Evolutionary conservation across 2,888 invertebrate species (phyloP).

Genomic region (Acleris cristana): DNA sequence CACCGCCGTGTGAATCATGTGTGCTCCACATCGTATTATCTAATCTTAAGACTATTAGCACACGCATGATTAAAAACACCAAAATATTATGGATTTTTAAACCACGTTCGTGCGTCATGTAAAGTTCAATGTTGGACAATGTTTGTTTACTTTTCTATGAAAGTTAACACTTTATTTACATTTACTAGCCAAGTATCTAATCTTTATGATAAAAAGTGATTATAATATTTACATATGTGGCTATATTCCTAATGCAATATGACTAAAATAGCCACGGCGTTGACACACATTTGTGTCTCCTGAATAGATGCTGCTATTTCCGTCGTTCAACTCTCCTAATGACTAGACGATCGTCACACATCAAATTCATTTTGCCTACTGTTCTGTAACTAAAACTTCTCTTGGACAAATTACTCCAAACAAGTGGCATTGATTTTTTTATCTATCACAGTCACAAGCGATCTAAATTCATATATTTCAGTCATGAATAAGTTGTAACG

Average conservation of each 20-base stretch:
- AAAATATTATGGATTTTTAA: too few species aligned
- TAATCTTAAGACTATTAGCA: constrained; percentile 33
- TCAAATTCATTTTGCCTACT: constrained; percentile 58
- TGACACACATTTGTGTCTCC: constrained; percentile 75
- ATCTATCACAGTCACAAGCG: constrained; percentile 15
- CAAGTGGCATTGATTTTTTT: constrained; percentile 10
- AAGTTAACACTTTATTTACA: background rate
- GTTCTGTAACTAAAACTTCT: constrained; percentile 54
- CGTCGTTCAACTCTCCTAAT: constrained; percentile 68
- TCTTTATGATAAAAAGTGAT: constrained; percentile 6
- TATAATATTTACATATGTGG: constrained; percentile 19
- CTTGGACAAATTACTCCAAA: constrained; percentile 16
- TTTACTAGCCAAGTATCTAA: background rate
- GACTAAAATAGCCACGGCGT: constrained; percentile 67
- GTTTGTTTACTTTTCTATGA: too few species aligned
- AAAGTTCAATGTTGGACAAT: too few species aligned
- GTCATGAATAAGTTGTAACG: constrained; percentile 18
- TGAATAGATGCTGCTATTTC: constrained; percentile 74
- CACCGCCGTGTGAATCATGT: constrained; percentile 52
- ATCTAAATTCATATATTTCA: constrained; percentile 29
- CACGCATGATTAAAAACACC: constrained; percentile 3
- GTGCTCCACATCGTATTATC: constrained; percentile 36
- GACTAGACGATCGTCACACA: constrained; percentile 66
- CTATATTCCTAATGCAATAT: constrained; percentile 35
- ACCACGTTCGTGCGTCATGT: too few species aligned